Percentiles rank a stretch among this genome's conserved stretches.
Evolutionary conservation across 1,140 invertebrate species (phyloP).

Genomic region (Drosophila tropicalis): DNA sequence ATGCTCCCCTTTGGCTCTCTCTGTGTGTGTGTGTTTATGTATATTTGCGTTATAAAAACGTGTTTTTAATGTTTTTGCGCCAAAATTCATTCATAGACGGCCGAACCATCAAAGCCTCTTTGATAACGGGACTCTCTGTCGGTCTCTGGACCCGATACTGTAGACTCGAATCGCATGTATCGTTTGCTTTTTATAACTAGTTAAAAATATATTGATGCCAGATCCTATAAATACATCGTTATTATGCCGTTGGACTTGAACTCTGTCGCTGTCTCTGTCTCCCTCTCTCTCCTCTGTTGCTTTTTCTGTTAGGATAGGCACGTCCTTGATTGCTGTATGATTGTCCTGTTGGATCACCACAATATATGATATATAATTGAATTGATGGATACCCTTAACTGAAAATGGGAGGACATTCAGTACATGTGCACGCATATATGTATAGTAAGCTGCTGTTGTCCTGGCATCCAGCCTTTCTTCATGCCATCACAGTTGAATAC

Average conservation of each 20-base stretch:
- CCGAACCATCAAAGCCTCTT: constrained; percentile 58
- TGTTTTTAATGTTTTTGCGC: constrained; percentile 71
- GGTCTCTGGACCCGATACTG: not conserved
- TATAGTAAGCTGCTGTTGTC: too few species aligned
- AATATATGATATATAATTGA: too few species aligned
- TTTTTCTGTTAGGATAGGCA: not conserved
- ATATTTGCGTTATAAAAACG: constrained; percentile 58
- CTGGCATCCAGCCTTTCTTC: not conserved
- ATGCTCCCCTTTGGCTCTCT: not conserved
- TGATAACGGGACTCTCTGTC: not conserved
- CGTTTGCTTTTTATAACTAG: constrained; percentile 32
- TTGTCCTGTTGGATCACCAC: too few species aligned
- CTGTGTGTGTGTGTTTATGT: constrained; percentile 39
- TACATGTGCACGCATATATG: too few species aligned
- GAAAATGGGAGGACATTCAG: too few species aligned
- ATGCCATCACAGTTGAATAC: not conserved
- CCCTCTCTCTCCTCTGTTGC: not conserved
- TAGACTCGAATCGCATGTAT: not conserved
- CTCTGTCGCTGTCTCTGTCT: not conserved
- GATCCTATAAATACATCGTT: constrained; percentile 39
- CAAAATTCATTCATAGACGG: constrained; percentile 67
- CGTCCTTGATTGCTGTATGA: not conserved
- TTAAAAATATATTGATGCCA: constrained; percentile 59
- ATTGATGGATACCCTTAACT: too few species aligned
- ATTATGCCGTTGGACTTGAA: constrained; percentile 20